Base-by-base conservation (phyloP, 2,797 vertebrate species). In the Muscicapa striata region DNA sequence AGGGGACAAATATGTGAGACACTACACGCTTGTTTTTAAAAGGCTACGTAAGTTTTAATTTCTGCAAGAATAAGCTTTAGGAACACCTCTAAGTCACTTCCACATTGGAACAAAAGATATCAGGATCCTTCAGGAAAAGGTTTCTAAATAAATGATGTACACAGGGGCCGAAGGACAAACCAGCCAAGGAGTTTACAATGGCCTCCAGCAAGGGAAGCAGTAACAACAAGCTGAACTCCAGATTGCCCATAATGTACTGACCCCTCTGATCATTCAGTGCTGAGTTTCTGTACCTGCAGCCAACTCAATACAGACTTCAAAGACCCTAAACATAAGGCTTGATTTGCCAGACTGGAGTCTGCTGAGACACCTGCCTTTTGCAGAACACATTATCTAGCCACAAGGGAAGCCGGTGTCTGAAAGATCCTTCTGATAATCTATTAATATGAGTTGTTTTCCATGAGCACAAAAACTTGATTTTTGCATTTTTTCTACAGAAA, bases 111-210 rank as follows among this genome's bases (percentile, higher is more conserved):
- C 11, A 59, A 73, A 73, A 83, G 48, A n/a, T 22, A 23, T 5
- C 55, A 66, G 20, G 17, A 82, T n/a, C 21, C 26, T 87, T 80
- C 82, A 89, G 16, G 26, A 94, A 55, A 13, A 83, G 67, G 16
- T 45, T 62, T 77, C 41, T 57, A 74, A 89, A 80, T 13, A 63
- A 93, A 85, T 18, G 10, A 9, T 45, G 36, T 34, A 45, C 29
- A 34, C 0, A 0, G 11, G 1, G 1, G 19, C 10, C 38, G 52
- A 14, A 83, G 41, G 24, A 38, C 45, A 90, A 80, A 77, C 14
- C 32, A 83, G 49, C 1, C 82, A 79, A 26, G 2, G 55, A 69
- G 43, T 38, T 77, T 34, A 80, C 59, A 74, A 7, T 0, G 4
- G 73, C 15, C 29, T 61, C 43, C 46, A 57, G 73, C 29, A 57